phyloP scores from a whole-genome alignment of 2,797 vertebrate species.

The Enteromius argenteus region DNA sequence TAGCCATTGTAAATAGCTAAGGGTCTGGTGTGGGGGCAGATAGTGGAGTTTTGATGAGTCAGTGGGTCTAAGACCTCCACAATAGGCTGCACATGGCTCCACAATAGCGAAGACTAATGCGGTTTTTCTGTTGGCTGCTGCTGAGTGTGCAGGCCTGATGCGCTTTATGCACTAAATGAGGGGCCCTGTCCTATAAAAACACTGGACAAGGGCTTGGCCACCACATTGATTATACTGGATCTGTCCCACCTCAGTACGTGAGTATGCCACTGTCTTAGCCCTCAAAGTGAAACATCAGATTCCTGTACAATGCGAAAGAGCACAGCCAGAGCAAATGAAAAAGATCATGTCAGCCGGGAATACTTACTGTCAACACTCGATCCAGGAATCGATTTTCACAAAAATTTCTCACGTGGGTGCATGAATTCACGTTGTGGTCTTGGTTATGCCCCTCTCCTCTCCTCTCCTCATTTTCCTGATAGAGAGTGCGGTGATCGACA shows the following conservation, averaged over 20 bases:
- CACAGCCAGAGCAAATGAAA: slow-evolving; percentile 2
- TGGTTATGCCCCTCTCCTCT: slow-evolving; percentile 21
- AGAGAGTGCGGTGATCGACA: slow-evolving; percentile 68
- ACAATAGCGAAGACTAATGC: slow-evolving; percentile 80
- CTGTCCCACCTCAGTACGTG: slow-evolving; percentile 87
- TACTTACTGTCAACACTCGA: background rate
- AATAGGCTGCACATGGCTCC: slow-evolving; percentile 73
- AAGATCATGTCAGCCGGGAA: background rate
- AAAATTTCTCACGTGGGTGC: background rate
- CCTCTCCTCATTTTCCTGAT: slow-evolving; percentile 17
- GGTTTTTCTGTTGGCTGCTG: slow-evolving; percentile 75
- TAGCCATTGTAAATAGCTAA: slow-evolving; percentile 72
- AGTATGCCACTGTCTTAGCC: slow-evolving; percentile 77
- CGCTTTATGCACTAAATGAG: slow-evolving; percentile 72
- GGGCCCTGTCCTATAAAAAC: slow-evolving; percentile 85
- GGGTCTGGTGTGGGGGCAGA: slow-evolving; percentile 64
- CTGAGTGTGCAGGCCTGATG: slow-evolving; percentile 88
- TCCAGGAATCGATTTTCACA: slow-evolving; percentile 10
- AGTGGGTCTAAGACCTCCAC: slow-evolving; percentile 78
- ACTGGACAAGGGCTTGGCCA: slow-evolving; percentile 67
- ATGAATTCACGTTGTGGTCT: slow-evolving; percentile 17
- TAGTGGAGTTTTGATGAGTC: slow-evolving; percentile 78
- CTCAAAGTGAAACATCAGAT: slow-evolving; percentile 30
- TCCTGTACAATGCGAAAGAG: slow-evolving; percentile 32
- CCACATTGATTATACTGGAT: slow-evolving; percentile 83